phyloP scores from a whole-genome alignment of 2,888 invertebrate genomes.

The Lasioglossum calceatum region DNA sequence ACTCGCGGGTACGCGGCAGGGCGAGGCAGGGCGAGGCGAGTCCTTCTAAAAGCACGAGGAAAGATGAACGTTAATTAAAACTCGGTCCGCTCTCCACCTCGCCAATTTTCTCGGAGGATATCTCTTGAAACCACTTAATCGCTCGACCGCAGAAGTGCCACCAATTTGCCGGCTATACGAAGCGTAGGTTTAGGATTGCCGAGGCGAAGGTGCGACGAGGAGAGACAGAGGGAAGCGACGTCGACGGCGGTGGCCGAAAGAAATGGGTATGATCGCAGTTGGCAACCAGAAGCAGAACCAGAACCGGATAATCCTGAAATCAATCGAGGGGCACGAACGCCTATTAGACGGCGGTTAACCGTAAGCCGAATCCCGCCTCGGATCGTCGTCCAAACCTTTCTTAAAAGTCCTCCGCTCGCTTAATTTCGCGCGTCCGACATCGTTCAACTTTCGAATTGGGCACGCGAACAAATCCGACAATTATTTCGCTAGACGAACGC shows the following conservation, averaged over 20 bases:
- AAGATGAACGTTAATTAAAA: constrained; percentile 73
- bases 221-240: constrained; percentile 33
- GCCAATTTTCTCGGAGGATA: constrained; percentile 76
- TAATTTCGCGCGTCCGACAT: not conserved
- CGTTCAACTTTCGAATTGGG: not conserved
- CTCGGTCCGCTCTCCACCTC: constrained; percentile 56
- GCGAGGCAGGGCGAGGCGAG: not conserved
- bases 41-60: constrained; percentile 45
- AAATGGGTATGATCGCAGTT: constrained; percentile 78
- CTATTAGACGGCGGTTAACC: constrained; percentile 63
- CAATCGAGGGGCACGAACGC: constrained; percentile 72
- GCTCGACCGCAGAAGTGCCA: constrained; percentile 81
- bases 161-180: constrained; percentile 79
- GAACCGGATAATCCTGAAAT: constrained; percentile 75
- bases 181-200: constrained; percentile 60
- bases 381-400: constrained; percentile 12
- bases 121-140: constrained; percentile 81
- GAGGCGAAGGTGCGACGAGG: not conserved
- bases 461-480: not conserved
- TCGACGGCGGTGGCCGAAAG: constrained; percentile 60
- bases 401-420: not conserved
- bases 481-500: not conserved
- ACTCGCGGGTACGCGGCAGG: not conserved
- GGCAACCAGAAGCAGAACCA: constrained; percentile 73
- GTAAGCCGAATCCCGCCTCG: constrained; percentile 42